phyloP scores from a whole-genome alignment of 2,797 vertebrate species.

The Rousettus madagascariensis region DNA sequence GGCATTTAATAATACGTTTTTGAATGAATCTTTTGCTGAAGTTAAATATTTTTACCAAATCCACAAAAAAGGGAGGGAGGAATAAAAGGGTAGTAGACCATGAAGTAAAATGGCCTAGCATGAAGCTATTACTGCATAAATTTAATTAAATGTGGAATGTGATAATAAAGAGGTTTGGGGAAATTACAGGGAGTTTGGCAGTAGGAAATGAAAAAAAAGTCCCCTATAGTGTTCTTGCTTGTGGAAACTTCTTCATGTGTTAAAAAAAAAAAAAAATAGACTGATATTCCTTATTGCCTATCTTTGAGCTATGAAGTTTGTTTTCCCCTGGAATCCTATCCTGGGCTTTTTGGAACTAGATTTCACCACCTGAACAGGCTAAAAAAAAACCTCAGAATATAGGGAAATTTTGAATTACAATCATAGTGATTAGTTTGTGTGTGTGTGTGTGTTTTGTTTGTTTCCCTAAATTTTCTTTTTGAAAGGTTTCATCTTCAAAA shows the following conservation, averaged over 20 bases:
- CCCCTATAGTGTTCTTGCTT: background rate
- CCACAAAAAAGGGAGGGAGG: background rate
- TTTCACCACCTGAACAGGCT: constrained; percentile 19
- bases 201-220: background rate
- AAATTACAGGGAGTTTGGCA: constrained; percentile 25
- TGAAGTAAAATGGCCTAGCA: background rate
- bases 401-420: constrained; percentile 24
- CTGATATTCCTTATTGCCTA: background rate
- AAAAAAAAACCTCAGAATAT: background rate
- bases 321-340: background rate
- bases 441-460: background rate
- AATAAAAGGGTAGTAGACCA: background rate
- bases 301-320: background rate
- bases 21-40: constrained; percentile 22
- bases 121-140: background rate
- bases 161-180: constrained; percentile 28
- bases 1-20: background rate
- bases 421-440: background rate
- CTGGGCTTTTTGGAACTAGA: constrained; percentile 5
- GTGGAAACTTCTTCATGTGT: background rate
- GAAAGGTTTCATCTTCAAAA: constrained; percentile 93
- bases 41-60: constrained; percentile 32
- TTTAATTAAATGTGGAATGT: constrained; percentile 54
- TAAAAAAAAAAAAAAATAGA: no score
- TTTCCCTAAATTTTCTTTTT: constrained; percentile 63